These are phyloP conservation scores for Drusus annulatus DNA, from an alignment of 1,140 invertebrate genomes.

Conservation along the genomic window DNA sequence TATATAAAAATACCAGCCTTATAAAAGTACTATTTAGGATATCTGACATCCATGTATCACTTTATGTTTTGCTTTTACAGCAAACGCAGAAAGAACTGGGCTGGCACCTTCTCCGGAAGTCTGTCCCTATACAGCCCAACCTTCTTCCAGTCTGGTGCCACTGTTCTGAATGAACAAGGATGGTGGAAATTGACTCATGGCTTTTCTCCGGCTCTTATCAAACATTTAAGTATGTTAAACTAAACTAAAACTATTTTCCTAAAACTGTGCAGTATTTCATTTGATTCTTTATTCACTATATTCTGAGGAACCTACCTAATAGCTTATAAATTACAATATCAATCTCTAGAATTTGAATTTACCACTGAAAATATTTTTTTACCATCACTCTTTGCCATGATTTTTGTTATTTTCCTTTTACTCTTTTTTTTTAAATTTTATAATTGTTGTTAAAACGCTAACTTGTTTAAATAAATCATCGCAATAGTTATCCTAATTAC, in stretches of 20 bases:
- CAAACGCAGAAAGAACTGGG: slow-evolving; percentile 52
- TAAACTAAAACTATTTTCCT: no score
- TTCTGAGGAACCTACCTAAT: no score
- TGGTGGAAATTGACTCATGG: slow-evolving; percentile 55
- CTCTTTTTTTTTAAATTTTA: no score
- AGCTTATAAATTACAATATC: no score
- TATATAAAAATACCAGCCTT: not conserved
- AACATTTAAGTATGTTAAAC: slow-evolving; percentile 50
- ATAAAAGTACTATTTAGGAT: not conserved
- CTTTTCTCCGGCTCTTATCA: slow-evolving; percentile 51
- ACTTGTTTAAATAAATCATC: no score
- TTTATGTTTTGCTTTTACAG: slow-evolving; percentile 32
- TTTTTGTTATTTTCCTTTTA: no score
- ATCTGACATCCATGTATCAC: not conserved
- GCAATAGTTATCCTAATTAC: no score
- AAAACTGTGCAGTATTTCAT: not conserved
- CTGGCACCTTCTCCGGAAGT: slow-evolving; percentile 47
- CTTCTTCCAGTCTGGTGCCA: slow-evolving; percentile 54
- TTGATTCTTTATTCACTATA: no score
- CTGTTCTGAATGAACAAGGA: slow-evolving; percentile 51
- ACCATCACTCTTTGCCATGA: no score
- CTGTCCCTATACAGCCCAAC: slow-evolving; percentile 50
- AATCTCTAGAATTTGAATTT: no score
- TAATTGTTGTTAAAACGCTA: no score
- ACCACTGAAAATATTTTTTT: no score